Evolutionary conservation across 2,888 invertebrate genomes (phyloP).

Genomic region (Pogonocherus hispidulus): DNA sequence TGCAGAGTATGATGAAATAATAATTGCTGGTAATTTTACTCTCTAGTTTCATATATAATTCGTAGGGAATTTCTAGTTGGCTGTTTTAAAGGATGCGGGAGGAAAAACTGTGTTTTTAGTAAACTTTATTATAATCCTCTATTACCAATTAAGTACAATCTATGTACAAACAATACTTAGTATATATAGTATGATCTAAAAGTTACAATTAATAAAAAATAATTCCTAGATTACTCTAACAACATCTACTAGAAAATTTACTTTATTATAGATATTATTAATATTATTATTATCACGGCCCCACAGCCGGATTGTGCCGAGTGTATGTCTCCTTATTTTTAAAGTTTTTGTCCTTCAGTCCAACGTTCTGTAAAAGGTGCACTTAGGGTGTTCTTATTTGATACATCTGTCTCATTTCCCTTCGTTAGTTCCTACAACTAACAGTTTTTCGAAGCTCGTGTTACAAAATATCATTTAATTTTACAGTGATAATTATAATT

Average conservation of each 20-base stretch:
- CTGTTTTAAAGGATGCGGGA: no score
- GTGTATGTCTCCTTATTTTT: constrained; percentile 34
- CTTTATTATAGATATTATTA: constrained; percentile 10
- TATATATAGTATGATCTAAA: constrained; percentile 22
- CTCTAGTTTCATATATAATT: no score
- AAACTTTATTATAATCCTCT: constrained; percentile 29
- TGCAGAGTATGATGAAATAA: no score
- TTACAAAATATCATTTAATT: constrained; percentile 25
- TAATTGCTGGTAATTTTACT: no score
- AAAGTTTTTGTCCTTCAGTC: constrained; percentile 43
- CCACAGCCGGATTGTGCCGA: constrained; percentile 52
- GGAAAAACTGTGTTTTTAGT: constrained; percentile 22
- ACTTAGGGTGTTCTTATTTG: constrained; percentile 54
- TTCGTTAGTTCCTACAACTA: constrained; percentile 17
- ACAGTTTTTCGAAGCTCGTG: constrained; percentile 29
- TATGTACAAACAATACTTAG: constrained; percentile 30
- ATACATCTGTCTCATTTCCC: constrained; percentile 17
- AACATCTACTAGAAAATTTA: constrained; percentile 17
- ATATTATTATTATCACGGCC: constrained; percentile 53
- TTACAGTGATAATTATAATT: constrained; percentile 23
- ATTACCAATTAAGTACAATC: constrained; percentile 30
- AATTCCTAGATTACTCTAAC: constrained; percentile 21
- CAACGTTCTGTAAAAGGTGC: constrained; percentile 54
- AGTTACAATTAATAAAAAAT: constrained; percentile 26
- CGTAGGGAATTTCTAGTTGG: no score